Conservation (phyloP, 2,113 vertebrate genomes). For the Lagopus muta region DNA sequence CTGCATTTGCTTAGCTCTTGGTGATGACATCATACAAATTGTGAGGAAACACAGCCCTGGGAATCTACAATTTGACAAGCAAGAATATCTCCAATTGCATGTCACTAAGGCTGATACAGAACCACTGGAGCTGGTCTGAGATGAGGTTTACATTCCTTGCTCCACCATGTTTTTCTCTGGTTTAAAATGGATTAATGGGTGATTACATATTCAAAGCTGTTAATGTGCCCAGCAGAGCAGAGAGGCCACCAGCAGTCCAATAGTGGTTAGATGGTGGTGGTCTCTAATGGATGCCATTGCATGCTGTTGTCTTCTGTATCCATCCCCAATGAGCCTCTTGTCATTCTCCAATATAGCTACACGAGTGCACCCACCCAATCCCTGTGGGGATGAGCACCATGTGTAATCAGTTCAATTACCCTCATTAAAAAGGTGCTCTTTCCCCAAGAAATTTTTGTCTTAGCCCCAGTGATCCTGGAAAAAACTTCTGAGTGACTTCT, state of each 20-base stretch:
- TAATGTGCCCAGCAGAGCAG: not conserved
- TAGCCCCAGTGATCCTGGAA: not conserved
- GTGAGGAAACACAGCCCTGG: not conserved
- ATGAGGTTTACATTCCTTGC: not conserved
- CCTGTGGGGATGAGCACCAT: not conserved
- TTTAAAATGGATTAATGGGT: not conserved
- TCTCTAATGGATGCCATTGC: not conserved
- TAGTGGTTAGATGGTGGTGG: not conserved
- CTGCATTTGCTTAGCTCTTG: not conserved
- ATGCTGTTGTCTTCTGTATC: not conserved
- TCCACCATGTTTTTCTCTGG: not conserved
- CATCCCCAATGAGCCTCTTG: not conserved
- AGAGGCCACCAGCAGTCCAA: not conserved
- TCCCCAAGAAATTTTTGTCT: not conserved
- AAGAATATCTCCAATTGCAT: not conserved
- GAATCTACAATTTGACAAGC: not conserved
- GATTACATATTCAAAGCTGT: not conserved
- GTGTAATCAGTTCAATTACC: not conserved
- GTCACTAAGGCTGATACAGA: not conserved
- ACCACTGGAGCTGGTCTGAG: not conserved
- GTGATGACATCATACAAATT: fast-evolving
- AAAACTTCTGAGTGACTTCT: not conserved
- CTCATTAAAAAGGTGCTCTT: not conserved
- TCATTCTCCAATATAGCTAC: not conserved
- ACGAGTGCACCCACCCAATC: not conserved